Percentiles rank a stretch among this genome's conserved stretches.
Evolutionary conservation across 2,113 vertebrate genomes (phyloP).

Genomic region (Macaca fascicularis): DNA sequence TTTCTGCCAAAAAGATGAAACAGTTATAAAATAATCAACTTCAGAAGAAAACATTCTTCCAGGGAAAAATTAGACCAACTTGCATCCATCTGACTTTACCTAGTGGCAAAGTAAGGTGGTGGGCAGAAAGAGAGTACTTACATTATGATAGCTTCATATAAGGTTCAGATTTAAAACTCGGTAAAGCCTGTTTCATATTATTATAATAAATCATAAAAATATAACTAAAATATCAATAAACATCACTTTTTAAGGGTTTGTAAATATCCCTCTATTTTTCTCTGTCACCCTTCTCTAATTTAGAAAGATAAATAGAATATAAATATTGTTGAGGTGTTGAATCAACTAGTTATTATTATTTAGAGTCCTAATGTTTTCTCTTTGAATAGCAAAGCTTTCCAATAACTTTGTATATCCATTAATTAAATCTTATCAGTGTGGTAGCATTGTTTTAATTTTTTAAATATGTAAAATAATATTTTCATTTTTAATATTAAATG

Average conservation of each 20-base stretch:
- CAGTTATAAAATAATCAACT: background rate
- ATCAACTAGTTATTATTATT: background rate
- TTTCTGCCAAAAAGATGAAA: background rate
- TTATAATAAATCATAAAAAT: slow-evolving; percentile 51
- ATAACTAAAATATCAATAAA: slow-evolving; percentile 35
- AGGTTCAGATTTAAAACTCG: background rate
- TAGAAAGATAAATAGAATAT: slow-evolving; percentile 48
- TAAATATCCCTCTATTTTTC: slow-evolving; percentile 70
- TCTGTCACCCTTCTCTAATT: slow-evolving; percentile 55
- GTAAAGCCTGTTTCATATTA: background rate
- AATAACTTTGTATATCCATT: background rate
- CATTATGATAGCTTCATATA: background rate
- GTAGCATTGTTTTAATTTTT: background rate
- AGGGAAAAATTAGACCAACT: background rate
- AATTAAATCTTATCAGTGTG: background rate
- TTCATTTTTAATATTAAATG: background rate
- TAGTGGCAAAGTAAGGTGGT: background rate
- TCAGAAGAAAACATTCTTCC: background rate
- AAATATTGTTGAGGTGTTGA: background rate
- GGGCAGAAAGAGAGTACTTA: background rate
- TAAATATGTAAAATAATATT: background rate
- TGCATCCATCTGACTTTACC: background rate
- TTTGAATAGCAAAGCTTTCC: background rate
- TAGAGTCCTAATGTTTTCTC: background rate
- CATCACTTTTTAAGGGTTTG: slow-evolving; percentile 60